These are phyloP conservation scores for Vespertilio murinus DNA, from an alignment of 2,797 vertebrate species.

Conservation along the genomic window DNA sequence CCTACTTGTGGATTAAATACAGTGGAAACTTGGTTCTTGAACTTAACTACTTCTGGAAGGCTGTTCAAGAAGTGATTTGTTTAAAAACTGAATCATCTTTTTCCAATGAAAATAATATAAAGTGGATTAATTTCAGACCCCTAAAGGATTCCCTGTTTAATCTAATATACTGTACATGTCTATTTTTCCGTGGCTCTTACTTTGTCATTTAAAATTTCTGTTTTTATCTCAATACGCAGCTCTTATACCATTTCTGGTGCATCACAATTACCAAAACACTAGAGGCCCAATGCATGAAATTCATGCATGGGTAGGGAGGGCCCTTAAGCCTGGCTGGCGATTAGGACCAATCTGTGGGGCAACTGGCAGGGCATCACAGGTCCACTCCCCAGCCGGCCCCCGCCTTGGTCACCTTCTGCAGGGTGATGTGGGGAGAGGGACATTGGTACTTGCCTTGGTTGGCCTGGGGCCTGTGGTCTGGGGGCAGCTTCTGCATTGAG, in stretches of 20 bases:
- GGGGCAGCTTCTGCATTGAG: too few species aligned
- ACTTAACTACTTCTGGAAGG: not conserved
- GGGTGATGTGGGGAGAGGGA: too few species aligned
- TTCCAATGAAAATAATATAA: not conserved
- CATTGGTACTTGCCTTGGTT: too few species aligned
- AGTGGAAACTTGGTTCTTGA: not conserved
- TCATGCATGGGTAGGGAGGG: too few species aligned
- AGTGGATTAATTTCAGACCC: not conserved
- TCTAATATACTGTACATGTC: not conserved
- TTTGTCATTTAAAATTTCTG: not conserved
- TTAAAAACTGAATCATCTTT: not conserved
- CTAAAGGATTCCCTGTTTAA: not conserved
- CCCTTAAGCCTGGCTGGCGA: too few species aligned
- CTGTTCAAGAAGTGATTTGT: not conserved
- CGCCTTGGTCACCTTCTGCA: too few species aligned
- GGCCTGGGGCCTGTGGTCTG: too few species aligned
- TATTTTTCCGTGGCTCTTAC: not conserved
- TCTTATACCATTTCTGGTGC: not conserved
- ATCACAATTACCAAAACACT: conserved; percentile 12
- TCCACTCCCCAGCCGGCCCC: too few species aligned
- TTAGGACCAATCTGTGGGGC: too few species aligned
- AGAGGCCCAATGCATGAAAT: too few species aligned
- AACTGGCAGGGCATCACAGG: too few species aligned
- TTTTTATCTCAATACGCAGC: conserved; percentile 16
- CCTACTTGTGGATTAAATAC: not conserved